Conservation (phyloP, 2,113 vertebrate species). For the Anolis carolinensis region DNA sequence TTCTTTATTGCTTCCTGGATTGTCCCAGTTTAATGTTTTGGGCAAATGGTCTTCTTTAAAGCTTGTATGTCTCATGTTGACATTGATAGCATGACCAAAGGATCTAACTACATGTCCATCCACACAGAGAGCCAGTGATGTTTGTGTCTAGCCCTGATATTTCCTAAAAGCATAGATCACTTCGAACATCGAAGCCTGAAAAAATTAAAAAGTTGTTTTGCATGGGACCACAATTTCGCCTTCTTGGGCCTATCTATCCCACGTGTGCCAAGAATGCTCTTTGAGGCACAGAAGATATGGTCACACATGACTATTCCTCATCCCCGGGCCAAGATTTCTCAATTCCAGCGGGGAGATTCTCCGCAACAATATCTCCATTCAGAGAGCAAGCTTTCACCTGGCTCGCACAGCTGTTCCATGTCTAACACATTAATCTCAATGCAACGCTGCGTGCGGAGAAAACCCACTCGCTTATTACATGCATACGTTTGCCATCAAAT, state of each 20-base stretch:
- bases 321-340: conserved; percentile 48
- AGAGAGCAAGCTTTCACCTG: neutral
- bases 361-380: conserved; percentile 12
- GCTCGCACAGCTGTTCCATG: neutral
- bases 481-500: too few species aligned
- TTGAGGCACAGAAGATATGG: conserved; percentile 21
- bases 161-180: neutral
- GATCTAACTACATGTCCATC: too few species aligned
- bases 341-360: conserved; percentile 23
- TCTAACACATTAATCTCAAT: conserved; percentile 2
- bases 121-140: neutral
- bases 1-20: too few species aligned
- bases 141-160: neutral
- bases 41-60: too few species aligned
- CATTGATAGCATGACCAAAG: too few species aligned
- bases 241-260: neutral
- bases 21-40: too few species aligned
- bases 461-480: neutral
- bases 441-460: neutral
- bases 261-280: neutral
- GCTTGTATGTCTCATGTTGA: too few species aligned
- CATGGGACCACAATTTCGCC: neutral
- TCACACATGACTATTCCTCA: conserved; percentile 53
- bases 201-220: neutral
- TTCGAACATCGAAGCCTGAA: neutral